Base-by-base conservation (phyloP, 2,113 vertebrate species). In the Saguinus midas region DNA sequence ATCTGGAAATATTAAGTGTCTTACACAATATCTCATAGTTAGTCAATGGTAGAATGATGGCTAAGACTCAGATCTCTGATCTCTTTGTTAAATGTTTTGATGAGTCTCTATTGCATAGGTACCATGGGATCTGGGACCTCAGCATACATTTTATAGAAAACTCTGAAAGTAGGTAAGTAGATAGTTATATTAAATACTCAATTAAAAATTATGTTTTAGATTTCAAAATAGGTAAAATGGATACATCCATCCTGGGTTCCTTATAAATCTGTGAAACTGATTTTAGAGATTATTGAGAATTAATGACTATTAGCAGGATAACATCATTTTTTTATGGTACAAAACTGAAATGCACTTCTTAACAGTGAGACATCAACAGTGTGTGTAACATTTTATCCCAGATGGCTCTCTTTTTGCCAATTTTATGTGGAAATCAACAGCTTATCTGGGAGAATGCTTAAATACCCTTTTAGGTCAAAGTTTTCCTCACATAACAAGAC, bases 341-440 rank as follows among this genome's bases (percentile, higher is more conserved):
- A 64, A 94, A 91, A 58, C 72, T 72, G 50, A 87, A 94, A 86
- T 73, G 37, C 17, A 18, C 13, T 73, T 87, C 50, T 32, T 90
- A 68, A 90, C 18, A 94, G 50, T 66, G 43, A 92, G 70, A 80
- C 45, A 84, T 21, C 58, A 95, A 83, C 13, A 91, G 89, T 48
- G 55, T 89, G 88, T 82, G 76, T 76, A 91, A 88, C 89, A 91
- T 96, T 91, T 91, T 43, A 43, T 95, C 78, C 86, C 97, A 98
- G 93, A 90, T 95, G 95, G 89, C 81, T 94, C 10, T 89, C 18
- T 83, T 52, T 95, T 87, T 97, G 97, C 93, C 98, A 97, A 18
- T 90, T 95, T 96, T 57, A 48, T 91, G 76, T 66, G 70, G 73
- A 93, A 97, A 91, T 79, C 82, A 97, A 94, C 93, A 97, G 94